Conservation (phyloP, 2,113 vertebrate species). For the Grallaria varia region DNA sequence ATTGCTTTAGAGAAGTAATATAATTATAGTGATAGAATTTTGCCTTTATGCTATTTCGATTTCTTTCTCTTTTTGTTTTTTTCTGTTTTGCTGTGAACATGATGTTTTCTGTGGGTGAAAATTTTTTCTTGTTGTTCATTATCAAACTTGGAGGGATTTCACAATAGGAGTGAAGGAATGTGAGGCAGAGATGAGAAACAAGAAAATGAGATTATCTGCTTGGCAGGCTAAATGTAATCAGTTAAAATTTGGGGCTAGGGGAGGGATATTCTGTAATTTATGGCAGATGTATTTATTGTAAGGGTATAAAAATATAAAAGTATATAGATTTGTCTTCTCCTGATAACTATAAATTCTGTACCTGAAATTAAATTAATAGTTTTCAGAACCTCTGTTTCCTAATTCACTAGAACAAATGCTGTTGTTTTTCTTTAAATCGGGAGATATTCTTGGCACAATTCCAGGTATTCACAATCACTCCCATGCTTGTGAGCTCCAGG, state of each 20-base stretch:
- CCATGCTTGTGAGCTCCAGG: conserved; percentile 19
- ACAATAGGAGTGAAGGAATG: background rate
- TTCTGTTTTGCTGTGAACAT: background rate
- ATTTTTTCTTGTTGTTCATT: background rate
- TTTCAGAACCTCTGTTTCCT: conserved; percentile 30
- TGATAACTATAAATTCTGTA: background rate
- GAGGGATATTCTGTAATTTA: conserved; percentile 1
- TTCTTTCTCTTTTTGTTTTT: background rate
- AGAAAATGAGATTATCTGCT: background rate
- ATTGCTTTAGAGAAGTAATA: background rate
- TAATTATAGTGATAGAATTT: background rate
- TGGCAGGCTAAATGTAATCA: background rate
- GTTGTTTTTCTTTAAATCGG: conserved; percentile 49
- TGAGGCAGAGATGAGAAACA: background rate
- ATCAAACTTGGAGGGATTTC: background rate
- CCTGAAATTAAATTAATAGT: background rate
- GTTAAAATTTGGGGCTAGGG: background rate
- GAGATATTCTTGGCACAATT: conserved; percentile 40
- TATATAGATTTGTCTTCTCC: background rate
- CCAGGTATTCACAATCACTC: conserved; percentile 46
- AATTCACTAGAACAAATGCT: conserved; percentile 44
- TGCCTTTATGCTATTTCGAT: background rate
- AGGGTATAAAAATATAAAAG: background rate
- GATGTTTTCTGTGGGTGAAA: background rate
- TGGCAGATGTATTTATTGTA: background rate